These are phyloP conservation scores for Drosophila nigromelanica DNA, from an alignment of 1,140 invertebrate genomes.

Conservation along the genomic window DNA sequence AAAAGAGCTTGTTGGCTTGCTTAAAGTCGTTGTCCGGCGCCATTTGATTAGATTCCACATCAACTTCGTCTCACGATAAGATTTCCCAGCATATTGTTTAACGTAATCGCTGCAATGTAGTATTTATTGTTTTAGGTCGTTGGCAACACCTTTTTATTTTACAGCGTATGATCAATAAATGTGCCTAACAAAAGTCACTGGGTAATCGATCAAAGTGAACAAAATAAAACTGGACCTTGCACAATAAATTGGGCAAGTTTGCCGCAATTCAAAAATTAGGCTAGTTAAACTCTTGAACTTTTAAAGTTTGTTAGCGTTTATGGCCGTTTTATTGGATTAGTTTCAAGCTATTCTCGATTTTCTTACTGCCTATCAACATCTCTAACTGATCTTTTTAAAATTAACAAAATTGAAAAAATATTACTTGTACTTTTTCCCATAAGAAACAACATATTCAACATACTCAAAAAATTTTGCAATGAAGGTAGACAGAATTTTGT, in stretches of 20 bases:
- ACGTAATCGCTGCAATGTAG: slow-evolving; percentile 46
- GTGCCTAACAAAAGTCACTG: slow-evolving; percentile 30
- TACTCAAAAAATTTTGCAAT: too few species aligned
- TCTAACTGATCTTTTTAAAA: too few species aligned
- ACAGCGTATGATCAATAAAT: slow-evolving; percentile 65
- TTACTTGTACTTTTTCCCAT: too few species aligned
- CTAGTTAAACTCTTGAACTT: too few species aligned
- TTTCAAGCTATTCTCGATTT: neutral
- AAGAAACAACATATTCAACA: too few species aligned
- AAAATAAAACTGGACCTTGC: slow-evolving; percentile 67
- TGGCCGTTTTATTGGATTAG: neutral
- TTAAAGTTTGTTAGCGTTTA: neutral
- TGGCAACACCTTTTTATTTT: slow-evolving; percentile 56
- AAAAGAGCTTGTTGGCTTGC: neutral
- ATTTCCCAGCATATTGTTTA: slow-evolving; percentile 38
- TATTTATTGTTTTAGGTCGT: slow-evolving; percentile 51
- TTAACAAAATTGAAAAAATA: too few species aligned
- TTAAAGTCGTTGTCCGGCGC: slow-evolving; percentile 29
- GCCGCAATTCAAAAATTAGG: neutral
- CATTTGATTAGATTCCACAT: slow-evolving; percentile 20
- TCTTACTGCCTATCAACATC: too few species aligned
- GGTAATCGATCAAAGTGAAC: slow-evolving; percentile 59
- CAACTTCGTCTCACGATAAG: slow-evolving; percentile 27
- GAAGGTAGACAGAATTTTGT: too few species aligned
- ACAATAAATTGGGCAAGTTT: slow-evolving; percentile 46